A percentile compares a stretch with the other conserved stretches of the same genome.
Conservation (phyloP, 2,888 invertebrate genomes). For the Emmelina monodactyla region DNA sequence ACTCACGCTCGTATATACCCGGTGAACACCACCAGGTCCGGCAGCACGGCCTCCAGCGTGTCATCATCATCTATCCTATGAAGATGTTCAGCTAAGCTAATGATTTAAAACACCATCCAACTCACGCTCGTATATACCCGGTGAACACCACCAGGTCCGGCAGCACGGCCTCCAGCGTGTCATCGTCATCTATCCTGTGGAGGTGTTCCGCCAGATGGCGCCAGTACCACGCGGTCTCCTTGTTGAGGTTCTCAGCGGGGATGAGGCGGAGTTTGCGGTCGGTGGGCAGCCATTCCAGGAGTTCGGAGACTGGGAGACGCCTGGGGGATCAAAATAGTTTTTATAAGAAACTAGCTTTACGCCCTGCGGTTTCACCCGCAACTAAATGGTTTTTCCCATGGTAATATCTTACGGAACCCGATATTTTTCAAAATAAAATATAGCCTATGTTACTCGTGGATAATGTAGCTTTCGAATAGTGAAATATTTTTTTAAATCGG, state of each 20-base stretch:
- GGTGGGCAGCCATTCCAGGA: constrained; percentile 58
- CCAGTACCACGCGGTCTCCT: constrained; percentile 62
- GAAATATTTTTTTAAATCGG: too few relatives aligned
- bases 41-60: constrained; percentile 69
- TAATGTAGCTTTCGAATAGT: too few relatives aligned
- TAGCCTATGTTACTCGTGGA: too few relatives aligned
- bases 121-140: constrained; percentile 74
- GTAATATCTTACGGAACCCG: too few relatives aligned
- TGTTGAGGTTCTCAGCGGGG: constrained; percentile 50
- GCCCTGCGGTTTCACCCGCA: too few relatives aligned
- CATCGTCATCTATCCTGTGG: constrained; percentile 54
- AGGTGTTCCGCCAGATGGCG: constrained; percentile 54
- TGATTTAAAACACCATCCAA: too few relatives aligned
- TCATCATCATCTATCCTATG: constrained; percentile 59
- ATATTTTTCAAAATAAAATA: too few relatives aligned
- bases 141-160: constrained; percentile 80
- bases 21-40: constrained; percentile 77
- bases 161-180: constrained; percentile 67
- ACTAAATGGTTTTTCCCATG: too few relatives aligned
- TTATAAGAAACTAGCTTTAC: too few relatives aligned
- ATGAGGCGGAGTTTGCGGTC: constrained; percentile 45
- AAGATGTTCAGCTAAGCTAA: constrained; percentile 50
- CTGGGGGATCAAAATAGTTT: too few relatives aligned
- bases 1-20: constrained; percentile 75
- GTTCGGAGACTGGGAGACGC: constrained; percentile 50